Percentiles rank a stretch among this genome's conserved stretches.
Conservation (phyloP, 30 jellyfish, hydroid and myxozoan species). For the Hydractinia symbiolongicarpus region DNA sequence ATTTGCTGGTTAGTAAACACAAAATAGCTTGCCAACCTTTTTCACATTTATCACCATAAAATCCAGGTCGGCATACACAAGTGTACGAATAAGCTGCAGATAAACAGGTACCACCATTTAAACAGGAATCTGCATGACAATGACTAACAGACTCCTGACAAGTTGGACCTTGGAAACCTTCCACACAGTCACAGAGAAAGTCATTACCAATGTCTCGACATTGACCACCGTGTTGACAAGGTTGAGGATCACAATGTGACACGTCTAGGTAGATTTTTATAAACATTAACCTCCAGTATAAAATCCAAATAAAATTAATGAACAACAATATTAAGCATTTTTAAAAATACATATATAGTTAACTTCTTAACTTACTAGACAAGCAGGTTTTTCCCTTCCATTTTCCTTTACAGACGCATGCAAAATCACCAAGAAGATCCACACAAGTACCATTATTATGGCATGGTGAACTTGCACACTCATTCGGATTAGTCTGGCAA, state of each 20-base stretch:
- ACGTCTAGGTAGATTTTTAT: not conserved
- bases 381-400: conserved; percentile 35
- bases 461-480: conserved; percentile 13
- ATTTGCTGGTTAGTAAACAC: conserved; percentile 13
- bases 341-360: not conserved
- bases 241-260: conserved; percentile 22
- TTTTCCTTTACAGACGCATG: conserved; percentile 15
- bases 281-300: not conserved
- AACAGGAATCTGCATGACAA: conserved; percentile 9
- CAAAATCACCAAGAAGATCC: conserved; percentile 20
- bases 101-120: conserved; percentile 24
- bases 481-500: conserved; percentile 18
- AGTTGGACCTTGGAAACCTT: conserved; percentile 16
- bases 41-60: conserved; percentile 2
- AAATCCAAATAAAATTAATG: too few species aligned
- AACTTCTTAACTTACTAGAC: conserved; percentile 16
- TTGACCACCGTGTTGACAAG: conserved; percentile 18
- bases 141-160: conserved; percentile 6
- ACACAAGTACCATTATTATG: conserved; percentile 23
- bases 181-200: conserved; percentile 7
- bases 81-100: not conserved
- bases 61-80: conserved; percentile 28
- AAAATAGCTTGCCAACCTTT: not conserved
- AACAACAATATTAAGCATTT: not conserved
- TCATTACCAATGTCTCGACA: conserved; percentile 15